Evolutionary conservation across 1,140 invertebrate species (phyloP).

Genomic region (Hormaphis cornu): DNA sequence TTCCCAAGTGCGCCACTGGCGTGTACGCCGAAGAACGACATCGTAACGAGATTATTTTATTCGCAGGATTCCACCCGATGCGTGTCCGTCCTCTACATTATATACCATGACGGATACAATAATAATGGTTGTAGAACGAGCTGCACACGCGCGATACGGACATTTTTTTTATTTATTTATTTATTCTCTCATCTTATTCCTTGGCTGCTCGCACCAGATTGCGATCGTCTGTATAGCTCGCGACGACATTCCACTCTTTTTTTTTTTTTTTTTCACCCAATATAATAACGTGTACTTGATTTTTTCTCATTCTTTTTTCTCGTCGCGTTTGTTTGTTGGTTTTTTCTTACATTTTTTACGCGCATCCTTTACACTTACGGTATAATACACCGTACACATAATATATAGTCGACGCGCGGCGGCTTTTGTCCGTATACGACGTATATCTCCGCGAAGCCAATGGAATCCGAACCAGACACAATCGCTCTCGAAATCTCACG

Average conservation of each 20-base stretch:
- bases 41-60: too few species aligned
- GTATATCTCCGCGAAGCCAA: slow-evolving; percentile 5
- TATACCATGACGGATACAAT: too few species aligned
- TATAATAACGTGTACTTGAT: not conserved
- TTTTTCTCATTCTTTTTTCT: not conserved
- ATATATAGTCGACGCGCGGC: not conserved
- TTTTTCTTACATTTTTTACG: not conserved
- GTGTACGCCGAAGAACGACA: too few species aligned
- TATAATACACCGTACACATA: too few species aligned
- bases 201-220: not conserved
- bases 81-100: not conserved
- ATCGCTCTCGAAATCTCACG: slow-evolving; percentile 29
- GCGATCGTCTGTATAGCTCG: not conserved
- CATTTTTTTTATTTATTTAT: slow-evolving; percentile 5
- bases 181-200: not conserved
- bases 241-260: slow-evolving; percentile 25
- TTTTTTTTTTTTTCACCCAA: slow-evolving; percentile 7
- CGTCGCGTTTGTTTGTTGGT: not conserved
- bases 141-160: not conserved
- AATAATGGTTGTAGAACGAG: not conserved
- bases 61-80: not conserved
- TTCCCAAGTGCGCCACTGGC: too few species aligned
- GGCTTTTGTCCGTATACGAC: slow-evolving; percentile 23
- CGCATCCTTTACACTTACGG: too few species aligned
- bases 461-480: slow-evolving; percentile 21